These are phyloP conservation scores for Spea bombifrons DNA, from an alignment of 2,113 vertebrate species.

Conservation along the genomic window DNA sequence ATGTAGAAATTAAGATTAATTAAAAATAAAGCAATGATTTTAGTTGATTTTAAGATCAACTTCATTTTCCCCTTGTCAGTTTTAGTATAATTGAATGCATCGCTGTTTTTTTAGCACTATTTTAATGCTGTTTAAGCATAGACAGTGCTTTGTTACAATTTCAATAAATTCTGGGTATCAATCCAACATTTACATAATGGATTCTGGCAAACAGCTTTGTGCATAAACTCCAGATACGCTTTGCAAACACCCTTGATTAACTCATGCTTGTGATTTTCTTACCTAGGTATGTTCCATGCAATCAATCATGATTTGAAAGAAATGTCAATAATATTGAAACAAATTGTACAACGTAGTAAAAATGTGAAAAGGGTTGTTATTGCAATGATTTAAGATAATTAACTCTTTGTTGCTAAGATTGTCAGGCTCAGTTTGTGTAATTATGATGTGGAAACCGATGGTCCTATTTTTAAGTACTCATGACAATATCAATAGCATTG, in stretches of 20 bases:
- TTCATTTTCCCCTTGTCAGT: slow-evolving; percentile 30
- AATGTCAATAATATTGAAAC: slow-evolving; percentile 48
- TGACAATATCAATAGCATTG: background rate
- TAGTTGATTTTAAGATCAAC: slow-evolving; percentile 12
- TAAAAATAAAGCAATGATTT: slow-evolving; percentile 21
- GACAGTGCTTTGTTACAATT: slow-evolving; percentile 45
- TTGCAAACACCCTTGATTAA: slow-evolving; percentile 47
- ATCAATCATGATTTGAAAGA: slow-evolving; percentile 48
- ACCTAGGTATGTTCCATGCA: slow-evolving; percentile 42
- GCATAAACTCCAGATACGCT: slow-evolving; percentile 44
- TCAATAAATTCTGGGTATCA: slow-evolving; percentile 43
- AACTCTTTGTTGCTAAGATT: slow-evolving; percentile 26
- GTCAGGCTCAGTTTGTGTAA: background rate
- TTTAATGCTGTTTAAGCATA: slow-evolving; percentile 46
- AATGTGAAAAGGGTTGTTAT: slow-evolving; percentile 38
- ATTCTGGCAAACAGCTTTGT: slow-evolving; percentile 48
- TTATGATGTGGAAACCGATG: background rate
- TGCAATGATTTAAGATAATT: slow-evolving; percentile 36
- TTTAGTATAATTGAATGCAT: slow-evolving; percentile 27
- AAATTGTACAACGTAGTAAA: slow-evolving; percentile 42
- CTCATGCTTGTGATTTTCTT: slow-evolving; percentile 47
- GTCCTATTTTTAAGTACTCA: background rate
- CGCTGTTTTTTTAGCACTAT: slow-evolving; percentile 33
- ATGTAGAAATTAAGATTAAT: background rate
- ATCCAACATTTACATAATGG: slow-evolving; percentile 45